Evolutionary conservation across 2,113 vertebrate genomes (phyloP).

Genomic region (Rhea americana): DNA sequence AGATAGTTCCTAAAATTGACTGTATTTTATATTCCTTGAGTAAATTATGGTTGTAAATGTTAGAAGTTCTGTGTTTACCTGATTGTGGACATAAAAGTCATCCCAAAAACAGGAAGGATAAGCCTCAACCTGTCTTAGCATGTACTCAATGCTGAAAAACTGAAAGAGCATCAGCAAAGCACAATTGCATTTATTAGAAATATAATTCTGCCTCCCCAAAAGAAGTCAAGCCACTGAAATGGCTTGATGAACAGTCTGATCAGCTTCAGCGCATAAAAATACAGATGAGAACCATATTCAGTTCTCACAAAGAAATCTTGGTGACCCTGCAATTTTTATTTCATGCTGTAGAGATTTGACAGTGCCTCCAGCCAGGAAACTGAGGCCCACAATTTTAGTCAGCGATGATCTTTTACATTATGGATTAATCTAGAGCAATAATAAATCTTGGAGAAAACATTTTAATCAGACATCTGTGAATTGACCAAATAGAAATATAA

Average conservation of each 20-base stretch:
- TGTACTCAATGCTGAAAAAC: not conserved
- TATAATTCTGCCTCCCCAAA: accelerated
- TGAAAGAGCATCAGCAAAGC: not conserved
- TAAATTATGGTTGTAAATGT: accelerated
- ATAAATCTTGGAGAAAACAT: not conserved
- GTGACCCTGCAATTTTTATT: accelerated
- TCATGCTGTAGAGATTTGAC: not conserved
- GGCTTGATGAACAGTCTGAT: not conserved
- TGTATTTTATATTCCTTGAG: accelerated
- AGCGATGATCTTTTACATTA: not conserved
- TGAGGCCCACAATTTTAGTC: accelerated
- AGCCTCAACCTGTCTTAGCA: not conserved
- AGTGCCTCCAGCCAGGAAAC: not conserved
- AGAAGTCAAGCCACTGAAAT: not conserved
- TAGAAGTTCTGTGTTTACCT: accelerated
- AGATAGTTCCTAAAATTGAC: too few relatives aligned
- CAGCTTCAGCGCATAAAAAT: not conserved
- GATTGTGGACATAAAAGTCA: not conserved
- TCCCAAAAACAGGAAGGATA: not conserved
- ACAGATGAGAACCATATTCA: accelerated
- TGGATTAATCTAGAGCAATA: not conserved
- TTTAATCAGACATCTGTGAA: not conserved
- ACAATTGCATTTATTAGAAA: not conserved
- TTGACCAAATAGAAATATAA: accelerated
- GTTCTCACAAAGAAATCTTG: not conserved